phyloP scores from a whole-genome alignment of 2,113 vertebrate genomes.

The Megaceryle torquata region DNA sequence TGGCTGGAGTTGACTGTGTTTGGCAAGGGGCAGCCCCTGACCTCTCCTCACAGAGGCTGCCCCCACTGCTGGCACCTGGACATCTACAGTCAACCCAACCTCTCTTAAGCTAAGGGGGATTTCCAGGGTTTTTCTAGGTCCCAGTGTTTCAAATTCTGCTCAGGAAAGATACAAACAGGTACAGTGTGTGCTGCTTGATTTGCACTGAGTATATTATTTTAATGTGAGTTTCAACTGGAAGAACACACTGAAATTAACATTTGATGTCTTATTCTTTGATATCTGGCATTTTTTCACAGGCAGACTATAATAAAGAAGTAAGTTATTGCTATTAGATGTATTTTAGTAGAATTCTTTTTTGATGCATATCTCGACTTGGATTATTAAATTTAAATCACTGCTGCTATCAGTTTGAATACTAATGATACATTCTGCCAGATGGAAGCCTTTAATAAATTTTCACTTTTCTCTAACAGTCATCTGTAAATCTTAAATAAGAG shows the following conservation, averaged over 20 bases:
- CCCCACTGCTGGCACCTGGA: fast-evolving
- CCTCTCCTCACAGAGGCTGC: neutral
- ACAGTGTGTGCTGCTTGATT: conserved; percentile 9
- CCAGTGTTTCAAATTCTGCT: neutral
- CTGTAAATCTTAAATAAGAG: conserved; percentile 74
- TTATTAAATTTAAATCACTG: conserved; percentile 79
- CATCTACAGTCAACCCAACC: neutral
- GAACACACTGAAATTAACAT: conserved; percentile 72
- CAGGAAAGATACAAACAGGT: neutral
- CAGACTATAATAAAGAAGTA: conserved; percentile 76
- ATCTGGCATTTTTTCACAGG: conserved; percentile 67
- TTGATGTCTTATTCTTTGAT: conserved; percentile 76
- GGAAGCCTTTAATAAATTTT: conserved; percentile 77
- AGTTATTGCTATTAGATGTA: conserved; percentile 74
- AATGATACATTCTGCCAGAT: conserved; percentile 76
- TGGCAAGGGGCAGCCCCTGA: fast-evolving
- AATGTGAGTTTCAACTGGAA: conserved; percentile 56
- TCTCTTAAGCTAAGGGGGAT: neutral
- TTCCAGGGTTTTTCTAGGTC: neutral
- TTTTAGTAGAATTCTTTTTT: conserved; percentile 75
- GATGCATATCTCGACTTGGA: conserved; percentile 67
- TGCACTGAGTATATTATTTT: neutral
- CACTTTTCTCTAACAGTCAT: conserved; percentile 66
- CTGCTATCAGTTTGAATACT: conserved; percentile 75
- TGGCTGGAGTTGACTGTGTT: neutral